phyloP scores from a whole-genome alignment of 2,797 vertebrate genomes.

The Acrossocheilus fasciatus region DNA sequence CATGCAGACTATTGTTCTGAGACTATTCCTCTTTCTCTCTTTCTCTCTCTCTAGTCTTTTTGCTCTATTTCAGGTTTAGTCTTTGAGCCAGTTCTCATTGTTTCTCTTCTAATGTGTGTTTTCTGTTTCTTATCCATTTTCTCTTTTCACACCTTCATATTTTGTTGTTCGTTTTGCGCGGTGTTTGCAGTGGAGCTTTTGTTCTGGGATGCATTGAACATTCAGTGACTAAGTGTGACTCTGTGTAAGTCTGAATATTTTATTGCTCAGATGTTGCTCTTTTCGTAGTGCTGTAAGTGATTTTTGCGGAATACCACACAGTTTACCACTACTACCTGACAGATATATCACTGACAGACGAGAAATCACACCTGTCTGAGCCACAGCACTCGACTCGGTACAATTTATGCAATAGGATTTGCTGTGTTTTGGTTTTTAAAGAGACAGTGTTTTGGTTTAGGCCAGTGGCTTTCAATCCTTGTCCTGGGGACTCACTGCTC shows the following conservation, averaged over 20 bases:
- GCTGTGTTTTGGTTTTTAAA: too few species aligned
- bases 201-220: constrained; percentile 15
- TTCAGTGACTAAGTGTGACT: constrained; percentile 28
- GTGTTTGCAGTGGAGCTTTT: constrained; percentile 15
- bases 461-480: too few species aligned
- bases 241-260: constrained; percentile 19
- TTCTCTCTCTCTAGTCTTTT: background rate
- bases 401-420: too few species aligned
- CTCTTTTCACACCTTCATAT: constrained; percentile 28
- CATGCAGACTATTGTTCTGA: constrained; percentile 23
- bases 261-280: constrained; percentile 16
- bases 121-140: constrained; percentile 1
- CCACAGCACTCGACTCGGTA: background rate
- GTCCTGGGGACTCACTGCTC: too few species aligned
- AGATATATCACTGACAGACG: background rate
- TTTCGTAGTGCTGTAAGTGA: background rate
- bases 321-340: background rate
- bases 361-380: background rate
- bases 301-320: background rate
- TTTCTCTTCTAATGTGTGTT: background rate
- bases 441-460: too few species aligned
- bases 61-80: background rate
- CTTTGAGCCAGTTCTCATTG: background rate
- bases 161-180: constrained; percentile 17
- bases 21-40: background rate